Base-by-base conservation (phyloP, 2,113 vertebrate species). In the Gavia stellata region DNA sequence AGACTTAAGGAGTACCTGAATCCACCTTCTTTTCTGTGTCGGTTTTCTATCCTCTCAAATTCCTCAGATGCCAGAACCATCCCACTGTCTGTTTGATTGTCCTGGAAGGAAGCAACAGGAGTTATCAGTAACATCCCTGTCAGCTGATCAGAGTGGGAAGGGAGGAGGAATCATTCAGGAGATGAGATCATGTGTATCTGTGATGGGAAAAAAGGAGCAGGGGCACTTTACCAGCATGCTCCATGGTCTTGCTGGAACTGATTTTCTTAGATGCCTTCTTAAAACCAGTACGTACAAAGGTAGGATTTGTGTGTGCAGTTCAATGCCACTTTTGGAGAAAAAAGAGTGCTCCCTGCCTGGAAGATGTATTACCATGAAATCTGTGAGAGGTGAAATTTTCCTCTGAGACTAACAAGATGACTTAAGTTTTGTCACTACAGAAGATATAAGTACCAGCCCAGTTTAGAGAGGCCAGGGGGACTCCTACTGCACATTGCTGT, bases 21-120 rank as follows among this genome's bases (percentile, higher is more conserved):
- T 97, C 96, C 81, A 53, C 97, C 93, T 81, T 98, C 98, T 72
- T 98, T 98, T 97, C 97, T 97, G 97, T 99, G 99, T 96, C 97
- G 97, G 95, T 98, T 98, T 95, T 99, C 99, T 94, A 99, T 98
- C 97, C 98, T 98, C 96, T 99, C 99, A 90, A 99, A 98, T 97
- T 99, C 99, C 90, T 99, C 99, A 1, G 99, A 99, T 86, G 99
- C 98, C 98, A 99, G 98, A 94, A 99, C 99, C 99, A 99, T 99
- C 83, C 99, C 99, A 92, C 99, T 99, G 99, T 99, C 99, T 11
- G 99, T 99, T 97, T 99, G 99, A 97, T 98, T 99, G 93, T 99
- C 99, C 99, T 99, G 97, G 55, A 91, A 97, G 93, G 96, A 96
- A 98, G 81, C 55, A 97, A 93, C 82, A 84, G 78, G 93, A 92